A percentile compares a stretch with the other conserved stretches of the same genome.
Evolutionary conservation across 1,140 invertebrate genomes (phyloP).

Genomic region (Periplaneta americana): DNA sequence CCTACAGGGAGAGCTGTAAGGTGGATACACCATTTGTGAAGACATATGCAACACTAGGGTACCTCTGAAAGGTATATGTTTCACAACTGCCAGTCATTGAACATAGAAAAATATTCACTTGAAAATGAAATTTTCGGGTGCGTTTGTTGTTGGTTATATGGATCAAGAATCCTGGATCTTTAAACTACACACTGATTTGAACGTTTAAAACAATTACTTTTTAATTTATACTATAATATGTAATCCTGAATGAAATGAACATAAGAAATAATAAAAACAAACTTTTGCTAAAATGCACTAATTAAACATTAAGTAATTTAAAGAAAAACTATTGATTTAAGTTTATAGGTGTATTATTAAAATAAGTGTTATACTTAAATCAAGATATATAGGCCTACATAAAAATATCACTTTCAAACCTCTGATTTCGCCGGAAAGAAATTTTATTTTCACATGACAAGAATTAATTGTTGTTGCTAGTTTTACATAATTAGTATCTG

Average conservation of each 20-base stretch:
- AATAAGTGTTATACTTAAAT: too few relatives aligned
- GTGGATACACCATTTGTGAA: constrained; percentile 82
- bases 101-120: background rate
- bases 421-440: too few relatives aligned
- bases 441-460: too few relatives aligned
- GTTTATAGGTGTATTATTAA: too few relatives aligned
- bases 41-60: constrained; percentile 83
- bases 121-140: background rate
- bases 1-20: constrained; percentile 74
- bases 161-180: background rate
- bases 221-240: background rate
- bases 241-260: too few relatives aligned
- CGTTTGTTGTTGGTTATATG: background rate
- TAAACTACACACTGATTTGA: background rate
- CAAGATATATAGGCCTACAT: too few relatives aligned
- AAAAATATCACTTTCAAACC: too few relatives aligned
- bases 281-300: too few relatives aligned
- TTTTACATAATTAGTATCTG: too few relatives aligned
- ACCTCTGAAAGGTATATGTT: constrained; percentile 52
- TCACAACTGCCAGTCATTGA: background rate
- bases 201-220: background rate
- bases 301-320: background rate
- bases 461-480: too few relatives aligned
- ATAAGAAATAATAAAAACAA: too few relatives aligned
- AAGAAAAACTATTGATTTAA: too few relatives aligned